Evolutionary conservation across 2,888 invertebrate genomes (phyloP), one percentile per base, ranked within the genome.

Genomic region (Coenonympha arcania): DNA sequence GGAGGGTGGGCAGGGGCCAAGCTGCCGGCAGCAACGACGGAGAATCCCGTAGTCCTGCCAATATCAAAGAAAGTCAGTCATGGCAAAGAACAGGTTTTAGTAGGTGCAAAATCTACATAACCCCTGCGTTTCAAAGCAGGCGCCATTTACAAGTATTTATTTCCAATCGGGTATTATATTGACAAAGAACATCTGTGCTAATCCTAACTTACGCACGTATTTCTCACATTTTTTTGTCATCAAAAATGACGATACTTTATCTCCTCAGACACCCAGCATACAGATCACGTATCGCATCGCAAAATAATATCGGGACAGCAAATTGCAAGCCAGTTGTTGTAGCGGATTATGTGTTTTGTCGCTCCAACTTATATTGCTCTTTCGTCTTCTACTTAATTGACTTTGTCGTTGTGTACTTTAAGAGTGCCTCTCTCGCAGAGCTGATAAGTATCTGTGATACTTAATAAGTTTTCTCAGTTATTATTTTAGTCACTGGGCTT

Each of bases 281-380:
- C 56, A 19, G 46, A 33, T 43, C 56, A 57, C 56, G 56, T 57
- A 36, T 22, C 22, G n/a, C 42, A 48, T 54, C 42, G 48, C 45
- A 24, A 53, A 55, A 57, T 52, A 52, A 55, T 57, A 54, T 31
- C 45, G 45, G 56, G 56, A 45, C 56, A 52, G 43, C 55, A 50
- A 57, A 57, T 57, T 52, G 45, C 48, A 43, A 39, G 42, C 55
- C 52, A 44, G 44, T 45, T 33, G 43, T 52, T 53, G 37, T 48
- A 55, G 9, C 43, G 40, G 28, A 39, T 56, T 52, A 53, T 36
- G 40, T 49, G 45, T 53, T 49, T 53, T 53, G 56, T 56, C 58
- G 50, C 41, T 36, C 22, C 55, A 1, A 51, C 31, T 54, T 51
- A 44, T 54, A 46, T 50, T 48, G 31, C 34, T 44, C 34, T 34